Evolutionary conservation across 2,797 vertebrate genomes (phyloP).

Genomic region (Clarias fuscus): DNA sequence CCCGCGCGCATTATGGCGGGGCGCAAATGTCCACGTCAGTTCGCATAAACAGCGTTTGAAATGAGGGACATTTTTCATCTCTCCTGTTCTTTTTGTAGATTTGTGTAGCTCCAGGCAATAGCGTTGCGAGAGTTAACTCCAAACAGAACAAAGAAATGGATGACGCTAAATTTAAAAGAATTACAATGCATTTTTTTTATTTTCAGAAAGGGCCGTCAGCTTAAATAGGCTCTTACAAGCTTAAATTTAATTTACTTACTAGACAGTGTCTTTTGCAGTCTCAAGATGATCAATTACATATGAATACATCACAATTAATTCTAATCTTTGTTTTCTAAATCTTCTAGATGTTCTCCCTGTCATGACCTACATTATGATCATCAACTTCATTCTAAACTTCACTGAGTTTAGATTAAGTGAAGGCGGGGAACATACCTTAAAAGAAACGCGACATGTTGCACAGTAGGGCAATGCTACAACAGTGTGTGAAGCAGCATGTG

Average conservation of each 20-base stretch:
- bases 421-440: neutral
- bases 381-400: neutral
- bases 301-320: neutral
- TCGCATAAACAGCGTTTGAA: conserved; percentile 67
- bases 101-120: neutral
- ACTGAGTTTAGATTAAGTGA: neutral
- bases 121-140: neutral
- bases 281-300: neutral
- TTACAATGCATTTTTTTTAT: neutral
- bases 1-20: conserved; percentile 67
- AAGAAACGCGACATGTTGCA: conserved; percentile 29
- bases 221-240: neutral
- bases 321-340: neutral
- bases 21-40: conserved; percentile 73
- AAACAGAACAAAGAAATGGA: neutral
- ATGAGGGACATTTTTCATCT: conserved; percentile 64
- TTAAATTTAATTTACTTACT: neutral
- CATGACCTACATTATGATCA: neutral
- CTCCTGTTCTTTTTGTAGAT: conserved; percentile 27
- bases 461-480: conserved; percentile 31
- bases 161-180: neutral
- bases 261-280: neutral
- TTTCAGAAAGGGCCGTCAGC: neutral
- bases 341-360: neutral
- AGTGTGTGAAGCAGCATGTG: conserved; percentile 30